Conservation (phyloP, 2,888 invertebrate genomes). For the Synanthedon vespiformis region DNA sequence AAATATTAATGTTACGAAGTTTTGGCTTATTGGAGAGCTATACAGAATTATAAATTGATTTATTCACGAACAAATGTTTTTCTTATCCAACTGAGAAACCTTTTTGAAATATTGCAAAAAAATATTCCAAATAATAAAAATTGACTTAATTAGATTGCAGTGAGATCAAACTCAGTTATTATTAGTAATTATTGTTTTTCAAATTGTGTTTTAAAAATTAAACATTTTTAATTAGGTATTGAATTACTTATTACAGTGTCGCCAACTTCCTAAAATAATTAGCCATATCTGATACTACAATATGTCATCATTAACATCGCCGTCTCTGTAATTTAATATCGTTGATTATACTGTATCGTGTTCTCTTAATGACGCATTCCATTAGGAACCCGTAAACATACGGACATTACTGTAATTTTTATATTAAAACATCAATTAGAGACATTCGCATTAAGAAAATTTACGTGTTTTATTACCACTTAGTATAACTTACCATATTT, state of each 20-base stretch:
- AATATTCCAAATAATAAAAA: no score
- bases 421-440: background rate
- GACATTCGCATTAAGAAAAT: constrained; percentile 7
- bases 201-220: no score
- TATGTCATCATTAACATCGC: background rate
- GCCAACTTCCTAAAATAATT: background rate
- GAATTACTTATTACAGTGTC: no score
- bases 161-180: no score
- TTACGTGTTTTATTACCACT: background rate
- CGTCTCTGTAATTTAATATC: constrained; percentile 8
- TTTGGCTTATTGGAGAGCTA: background rate
- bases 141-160: no score
- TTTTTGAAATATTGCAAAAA: no score
- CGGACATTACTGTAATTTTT: background rate
- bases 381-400: constrained; percentile 12
- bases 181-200: no score
- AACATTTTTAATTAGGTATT: no score
- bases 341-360: constrained; percentile 11
- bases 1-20: background rate
- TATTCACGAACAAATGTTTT: background rate
- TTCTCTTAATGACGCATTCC: constrained; percentile 13
- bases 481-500: no score
- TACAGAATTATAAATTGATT: background rate
- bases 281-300: background rate
- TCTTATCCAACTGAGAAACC: no score